Conservation (phyloP, 2,888 invertebrate genomes). For the Dorcus hopei region DNA sequence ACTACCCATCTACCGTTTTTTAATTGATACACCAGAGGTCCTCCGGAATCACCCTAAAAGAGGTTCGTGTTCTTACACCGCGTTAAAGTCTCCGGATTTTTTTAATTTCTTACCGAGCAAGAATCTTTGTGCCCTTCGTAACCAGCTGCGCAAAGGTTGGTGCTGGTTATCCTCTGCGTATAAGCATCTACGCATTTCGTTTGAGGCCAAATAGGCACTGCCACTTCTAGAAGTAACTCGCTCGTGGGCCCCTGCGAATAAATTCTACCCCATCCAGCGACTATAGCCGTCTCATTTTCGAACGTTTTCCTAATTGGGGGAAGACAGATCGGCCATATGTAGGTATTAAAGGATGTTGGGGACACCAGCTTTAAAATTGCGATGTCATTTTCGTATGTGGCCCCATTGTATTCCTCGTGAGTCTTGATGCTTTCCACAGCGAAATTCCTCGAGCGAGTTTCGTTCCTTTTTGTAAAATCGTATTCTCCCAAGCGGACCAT, state of each 20-base stretch:
- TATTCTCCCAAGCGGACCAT: slow-evolving; percentile 78
- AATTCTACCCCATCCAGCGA: slow-evolving; percentile 78
- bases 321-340: slow-evolving; percentile 82
- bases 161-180: slow-evolving; percentile 63
- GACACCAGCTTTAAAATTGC: slow-evolving; percentile 67
- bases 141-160: slow-evolving; percentile 73
- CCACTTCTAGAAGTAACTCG: slow-evolving; percentile 69
- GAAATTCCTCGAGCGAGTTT: slow-evolving; percentile 70
- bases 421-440: slow-evolving; percentile 61
- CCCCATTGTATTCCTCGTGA: slow-evolving; percentile 65
- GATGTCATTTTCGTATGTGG: slow-evolving; percentile 74
- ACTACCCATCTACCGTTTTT: slow-evolving; percentile 72
- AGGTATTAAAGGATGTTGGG: slow-evolving; percentile 68
- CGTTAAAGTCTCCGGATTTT: not conserved
- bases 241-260: slow-evolving; percentile 64
- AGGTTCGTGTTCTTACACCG: not conserved
- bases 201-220: slow-evolving; percentile 75
- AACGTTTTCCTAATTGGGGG: slow-evolving; percentile 59
- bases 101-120: slow-evolving; percentile 63
- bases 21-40: slow-evolving; percentile 73
- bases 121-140: slow-evolving; percentile 76
- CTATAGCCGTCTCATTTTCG: slow-evolving; percentile 61
- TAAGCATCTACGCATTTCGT: slow-evolving; percentile 61
- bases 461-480: slow-evolving; percentile 65
- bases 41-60: slow-evolving; percentile 77